Percentiles rank a stretch among this genome's conserved stretches.
These are phyloP conservation scores for Epizoanthus illoricatus DNA, from an alignment of 92 coral and sea anemone genomes.

Conservation along the genomic window DNA sequence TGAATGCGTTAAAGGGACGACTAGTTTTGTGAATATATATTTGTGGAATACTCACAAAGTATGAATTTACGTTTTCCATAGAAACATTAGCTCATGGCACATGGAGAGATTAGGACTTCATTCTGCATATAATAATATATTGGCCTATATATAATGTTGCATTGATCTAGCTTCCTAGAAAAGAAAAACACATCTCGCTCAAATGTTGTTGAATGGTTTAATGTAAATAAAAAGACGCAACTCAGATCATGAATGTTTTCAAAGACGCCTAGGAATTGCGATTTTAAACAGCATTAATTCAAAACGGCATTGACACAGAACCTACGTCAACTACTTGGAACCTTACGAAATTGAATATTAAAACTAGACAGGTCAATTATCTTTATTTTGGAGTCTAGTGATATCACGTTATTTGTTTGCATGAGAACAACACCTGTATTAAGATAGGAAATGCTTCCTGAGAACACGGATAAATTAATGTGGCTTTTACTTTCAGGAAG, in stretches of 20 bases:
- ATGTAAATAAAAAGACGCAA: neutral
- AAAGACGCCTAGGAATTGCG: neutral
- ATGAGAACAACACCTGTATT: neutral
- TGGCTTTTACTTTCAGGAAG: neutral
- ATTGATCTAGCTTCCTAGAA: neutral
- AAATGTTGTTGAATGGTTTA: neutral
- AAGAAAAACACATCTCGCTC: neutral
- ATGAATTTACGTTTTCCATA: no score
- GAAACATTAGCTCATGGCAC: no score
- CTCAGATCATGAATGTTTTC: neutral
- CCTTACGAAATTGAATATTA: neutral
- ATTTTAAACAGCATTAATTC: neutral
- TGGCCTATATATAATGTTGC: no score
- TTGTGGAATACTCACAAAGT: no score
- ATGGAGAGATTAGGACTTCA: no score
- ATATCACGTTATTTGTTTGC: neutral
- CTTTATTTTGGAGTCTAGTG: neutral
- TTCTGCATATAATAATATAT: no score
- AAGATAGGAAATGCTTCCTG: neutral
- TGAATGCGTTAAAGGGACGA: no score
- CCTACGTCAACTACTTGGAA: neutral
- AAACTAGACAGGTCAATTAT: no score
- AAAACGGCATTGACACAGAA: neutral
- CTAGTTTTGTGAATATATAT: no score
- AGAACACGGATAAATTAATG: neutral